These are phyloP conservation scores for Drosophila subsilvestris DNA, from an alignment of 2,888 invertebrate species.

Conservation along the genomic window DNA sequence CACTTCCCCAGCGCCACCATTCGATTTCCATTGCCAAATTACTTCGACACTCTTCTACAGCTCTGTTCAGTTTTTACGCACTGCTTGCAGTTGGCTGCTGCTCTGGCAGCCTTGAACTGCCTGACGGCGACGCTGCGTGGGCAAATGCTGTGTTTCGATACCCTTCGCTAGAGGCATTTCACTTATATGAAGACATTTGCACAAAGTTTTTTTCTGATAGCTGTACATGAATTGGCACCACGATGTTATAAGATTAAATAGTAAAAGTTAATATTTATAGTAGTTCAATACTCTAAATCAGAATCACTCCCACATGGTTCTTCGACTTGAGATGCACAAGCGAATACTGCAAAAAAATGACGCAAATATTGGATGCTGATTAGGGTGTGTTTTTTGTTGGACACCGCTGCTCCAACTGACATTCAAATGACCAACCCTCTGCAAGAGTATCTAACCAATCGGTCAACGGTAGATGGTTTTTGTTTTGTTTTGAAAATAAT, in stretches of 20 bases:
- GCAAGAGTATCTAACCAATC: not conserved
- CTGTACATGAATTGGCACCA: no score
- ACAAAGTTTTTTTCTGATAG: no score
- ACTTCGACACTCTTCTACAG: not conserved
- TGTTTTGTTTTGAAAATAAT: not conserved
- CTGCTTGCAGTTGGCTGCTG: constrained; percentile 10
- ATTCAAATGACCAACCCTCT: no score
- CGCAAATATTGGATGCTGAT: no score
- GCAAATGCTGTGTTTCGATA: not conserved
- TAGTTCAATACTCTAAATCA: no score
- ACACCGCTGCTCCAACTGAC: no score
- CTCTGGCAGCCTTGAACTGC: constrained; percentile 15
- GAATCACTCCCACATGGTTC: no score
- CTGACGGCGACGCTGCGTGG: constrained; percentile 8
- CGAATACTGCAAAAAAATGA: no score
- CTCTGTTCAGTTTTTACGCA: constrained; percentile 3
- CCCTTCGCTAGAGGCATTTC: not conserved
- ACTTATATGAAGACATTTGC: not conserved
- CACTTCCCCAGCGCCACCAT: not conserved
- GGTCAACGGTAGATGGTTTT: not conserved
- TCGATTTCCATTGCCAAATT: not conserved
- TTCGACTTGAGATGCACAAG: no score
- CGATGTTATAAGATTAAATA: no score
- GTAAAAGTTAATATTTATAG: no score
- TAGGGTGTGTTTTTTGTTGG: no score